Conservation (phyloP, 2,113 vertebrate genomes). For the Mandrillus leucophaeus region DNA sequence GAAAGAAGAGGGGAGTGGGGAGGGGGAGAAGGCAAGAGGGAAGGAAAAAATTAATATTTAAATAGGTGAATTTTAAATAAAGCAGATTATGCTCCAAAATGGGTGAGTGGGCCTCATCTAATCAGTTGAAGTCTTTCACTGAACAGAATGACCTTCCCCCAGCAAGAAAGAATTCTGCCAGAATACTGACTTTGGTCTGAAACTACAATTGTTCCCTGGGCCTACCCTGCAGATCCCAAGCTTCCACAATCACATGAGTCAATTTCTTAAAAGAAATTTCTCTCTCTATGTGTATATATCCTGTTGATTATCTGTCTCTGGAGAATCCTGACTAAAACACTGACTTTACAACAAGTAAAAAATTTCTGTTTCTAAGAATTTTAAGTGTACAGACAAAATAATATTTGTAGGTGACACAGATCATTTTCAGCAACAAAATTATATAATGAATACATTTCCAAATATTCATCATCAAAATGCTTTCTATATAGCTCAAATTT, state of each 20-base stretch:
- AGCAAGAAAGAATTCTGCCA: background rate
- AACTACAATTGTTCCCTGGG: background rate
- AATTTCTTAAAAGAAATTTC: background rate
- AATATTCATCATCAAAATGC: constrained; percentile 15
- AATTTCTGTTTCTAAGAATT: background rate
- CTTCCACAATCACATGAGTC: background rate
- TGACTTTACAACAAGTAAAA: constrained; percentile 37
- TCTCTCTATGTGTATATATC: background rate
- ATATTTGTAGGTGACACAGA: background rate
- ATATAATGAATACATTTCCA: background rate
- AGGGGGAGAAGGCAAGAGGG: no score
- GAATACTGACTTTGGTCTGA: background rate
- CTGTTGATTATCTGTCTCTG: background rate
- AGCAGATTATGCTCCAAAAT: background rate
- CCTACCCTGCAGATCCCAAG: background rate
- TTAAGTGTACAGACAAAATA: background rate
- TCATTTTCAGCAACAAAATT: constrained; percentile 13
- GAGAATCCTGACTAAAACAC: background rate
- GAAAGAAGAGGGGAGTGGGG: no score
- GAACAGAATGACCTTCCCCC: background rate
- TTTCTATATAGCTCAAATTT: background rate
- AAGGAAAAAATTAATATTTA: background rate
- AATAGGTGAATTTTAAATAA: background rate
- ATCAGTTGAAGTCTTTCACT: background rate
- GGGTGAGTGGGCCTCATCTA: background rate